A percentile compares a stretch with the other conserved stretches of the same genome.
Conservation (phyloP, 2,888 invertebrate genomes). For the Dicyrtomina minuta region DNA sequence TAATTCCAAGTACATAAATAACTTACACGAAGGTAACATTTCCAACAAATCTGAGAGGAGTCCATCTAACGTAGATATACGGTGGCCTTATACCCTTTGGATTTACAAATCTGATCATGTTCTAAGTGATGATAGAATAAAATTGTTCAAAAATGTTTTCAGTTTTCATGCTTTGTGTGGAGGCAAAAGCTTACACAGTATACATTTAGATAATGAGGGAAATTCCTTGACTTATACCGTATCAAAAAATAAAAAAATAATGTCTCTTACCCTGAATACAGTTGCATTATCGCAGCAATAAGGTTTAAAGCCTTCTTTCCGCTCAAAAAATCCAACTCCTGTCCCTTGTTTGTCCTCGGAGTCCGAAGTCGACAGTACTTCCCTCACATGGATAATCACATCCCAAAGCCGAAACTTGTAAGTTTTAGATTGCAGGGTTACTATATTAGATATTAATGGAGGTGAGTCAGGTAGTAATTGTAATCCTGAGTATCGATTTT, state of each 20-base stretch:
- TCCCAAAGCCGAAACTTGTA: conserved; percentile 6
- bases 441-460: not conserved
- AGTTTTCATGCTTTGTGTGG: not conserved
- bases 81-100: not conserved
- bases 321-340: conserved; percentile 7
- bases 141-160: not conserved
- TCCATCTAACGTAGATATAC: not conserved
- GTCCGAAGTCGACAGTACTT: not conserved
- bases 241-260: too few species aligned
- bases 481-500: too few species aligned
- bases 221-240: too few species aligned
- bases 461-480: not conserved
- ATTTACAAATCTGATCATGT: conserved; percentile 3
- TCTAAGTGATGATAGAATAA: not conserved
- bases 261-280: not conserved
- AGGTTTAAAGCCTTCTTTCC: not conserved
- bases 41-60: not conserved
- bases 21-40: not conserved
- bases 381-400: not conserved
- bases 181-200: too few species aligned
- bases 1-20: too few species aligned
- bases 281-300: not conserved
- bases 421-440: not conserved
- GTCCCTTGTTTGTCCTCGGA: not conserved
- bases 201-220: too few species aligned